phyloP scores from a whole-genome alignment of 2,888 invertebrate genomes.

The Trileptium ribeirensis region DNA sequence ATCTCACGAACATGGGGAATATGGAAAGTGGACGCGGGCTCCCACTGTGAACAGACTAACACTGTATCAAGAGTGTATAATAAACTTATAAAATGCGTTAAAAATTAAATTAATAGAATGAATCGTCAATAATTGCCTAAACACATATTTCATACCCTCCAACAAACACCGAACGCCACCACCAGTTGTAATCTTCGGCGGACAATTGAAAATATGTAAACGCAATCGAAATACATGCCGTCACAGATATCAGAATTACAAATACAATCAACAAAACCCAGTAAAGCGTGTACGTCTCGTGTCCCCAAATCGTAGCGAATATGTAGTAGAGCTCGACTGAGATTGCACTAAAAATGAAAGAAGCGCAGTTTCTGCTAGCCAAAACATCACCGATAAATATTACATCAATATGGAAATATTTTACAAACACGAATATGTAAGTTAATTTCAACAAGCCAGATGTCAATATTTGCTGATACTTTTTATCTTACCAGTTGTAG shows the following conservation, averaged over 20 bases:
- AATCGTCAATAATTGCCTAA: too few species aligned
- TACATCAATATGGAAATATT: too few species aligned
- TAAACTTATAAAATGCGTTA: too few species aligned
- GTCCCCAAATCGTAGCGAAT: slow-evolving; percentile 58
- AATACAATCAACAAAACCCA: slow-evolving; percentile 57
- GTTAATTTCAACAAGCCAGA: too few species aligned
- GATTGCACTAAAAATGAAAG: slow-evolving; percentile 54
- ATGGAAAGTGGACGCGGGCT: too few species aligned
- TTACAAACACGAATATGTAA: too few species aligned
- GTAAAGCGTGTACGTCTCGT: slow-evolving; percentile 57
- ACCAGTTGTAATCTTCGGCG: slow-evolving; percentile 58
- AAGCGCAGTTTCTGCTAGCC: not conserved
- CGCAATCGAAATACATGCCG: slow-evolving; percentile 57
- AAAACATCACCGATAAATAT: not conserved
- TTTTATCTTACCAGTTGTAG: too few species aligned
- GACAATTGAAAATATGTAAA: slow-evolving; percentile 58
- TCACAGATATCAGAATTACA: slow-evolving; percentile 56
- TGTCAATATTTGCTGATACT: too few species aligned
- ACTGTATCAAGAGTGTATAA: too few species aligned
- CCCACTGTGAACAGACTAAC: too few species aligned
- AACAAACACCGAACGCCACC: slow-evolving; percentile 57
- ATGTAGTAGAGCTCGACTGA: slow-evolving; percentile 58
- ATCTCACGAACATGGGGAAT: too few species aligned
- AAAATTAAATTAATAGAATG: too few species aligned
- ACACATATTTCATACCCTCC: slow-evolving; percentile 58